These are phyloP conservation scores for Orgyia antiqua DNA, from an alignment of 2,888 invertebrate genomes.

Conservation along the genomic window DNA sequence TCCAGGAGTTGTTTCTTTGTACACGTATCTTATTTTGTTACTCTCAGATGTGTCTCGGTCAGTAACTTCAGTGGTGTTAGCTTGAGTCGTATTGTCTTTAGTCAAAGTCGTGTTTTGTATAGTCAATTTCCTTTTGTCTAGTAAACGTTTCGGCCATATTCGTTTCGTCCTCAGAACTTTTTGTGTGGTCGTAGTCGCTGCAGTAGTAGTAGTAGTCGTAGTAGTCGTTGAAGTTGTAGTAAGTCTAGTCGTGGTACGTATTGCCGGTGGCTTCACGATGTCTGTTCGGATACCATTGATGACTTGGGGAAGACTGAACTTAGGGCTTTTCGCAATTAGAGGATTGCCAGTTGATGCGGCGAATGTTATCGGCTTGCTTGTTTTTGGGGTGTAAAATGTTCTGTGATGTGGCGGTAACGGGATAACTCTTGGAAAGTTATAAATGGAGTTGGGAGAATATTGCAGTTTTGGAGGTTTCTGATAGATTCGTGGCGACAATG, in stretches of 20 bases:
- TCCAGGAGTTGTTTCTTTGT: constrained; percentile 32
- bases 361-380: constrained; percentile 36
- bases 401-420: constrained; percentile 42
- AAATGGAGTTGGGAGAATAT: constrained; percentile 45
- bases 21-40: constrained; percentile 37
- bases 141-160: constrained; percentile 62
- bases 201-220: constrained; percentile 45
- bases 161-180: constrained; percentile 60
- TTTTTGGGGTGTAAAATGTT: constrained; percentile 35
- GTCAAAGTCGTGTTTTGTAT: constrained; percentile 24
- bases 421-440: constrained; percentile 55
- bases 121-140: constrained; percentile 14
- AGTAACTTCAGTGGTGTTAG: constrained; percentile 34
- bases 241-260: constrained; percentile 11
- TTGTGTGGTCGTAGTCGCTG: constrained; percentile 47
- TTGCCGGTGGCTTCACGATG: constrained; percentile 51
- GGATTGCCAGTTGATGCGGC: constrained; percentile 47
- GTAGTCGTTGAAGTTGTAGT: constrained; percentile 31
- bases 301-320: constrained; percentile 61
- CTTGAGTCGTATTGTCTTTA: constrained; percentile 32
- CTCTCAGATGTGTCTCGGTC: constrained; percentile 45
- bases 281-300: constrained; percentile 60
- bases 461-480: constrained; percentile 41
- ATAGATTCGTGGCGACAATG: constrained; percentile 41
- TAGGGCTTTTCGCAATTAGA: constrained; percentile 43